Base-by-base conservation (phyloP, 2,113 vertebrate species). In the Seriola quinqueradiata region DNA sequence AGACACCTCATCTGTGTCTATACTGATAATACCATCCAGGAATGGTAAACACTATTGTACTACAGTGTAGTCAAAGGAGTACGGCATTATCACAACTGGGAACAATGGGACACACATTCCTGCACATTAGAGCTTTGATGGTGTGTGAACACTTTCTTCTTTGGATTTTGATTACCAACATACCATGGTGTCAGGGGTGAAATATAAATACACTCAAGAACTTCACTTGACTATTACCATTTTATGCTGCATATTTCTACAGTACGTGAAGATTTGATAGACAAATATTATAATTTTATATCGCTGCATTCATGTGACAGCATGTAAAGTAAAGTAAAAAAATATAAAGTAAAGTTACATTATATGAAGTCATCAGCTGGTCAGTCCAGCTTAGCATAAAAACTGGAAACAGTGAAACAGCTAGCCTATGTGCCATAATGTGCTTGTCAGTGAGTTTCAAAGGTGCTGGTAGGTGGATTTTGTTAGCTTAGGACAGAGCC, bases 91-190 rank as follows among this genome's bases (percentile, higher is more conserved):
- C 83, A 87, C 81, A 89, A 81, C 79, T 83, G 76, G 88, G 77
- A 90, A 93, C 84, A 91, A 91, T 92, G 81, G 87, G 52, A 82
- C 79, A 76, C 83, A 90, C 74, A 75, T 90, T 90, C 74, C 73
- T 83, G 76, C 16, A 70, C 71, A 74, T 25, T 77, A 63, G 54
- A 68, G 38, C 83, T 81, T 90, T 89, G 87, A 90, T 88, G 71
- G 21, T 84, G 71, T 87, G 54, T 48, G 52, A 87, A 86, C 75
- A 77, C 83, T 81, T 88, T 82, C 80, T 67, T 54, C 42, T 65
- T 40, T 75, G 0, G 23, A 64, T 72, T 91, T 83, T 65, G 70
- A 92, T 83, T 64, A 74, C 28, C 36, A 69, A 76, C 81, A 86
- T 38, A 67, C 61, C 78, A 32, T 68, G 12, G 36, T 83, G 59